Evolutionary conservation across 2,888 invertebrate genomes (phyloP).

Genomic region (Platynereis dumerilii): DNA sequence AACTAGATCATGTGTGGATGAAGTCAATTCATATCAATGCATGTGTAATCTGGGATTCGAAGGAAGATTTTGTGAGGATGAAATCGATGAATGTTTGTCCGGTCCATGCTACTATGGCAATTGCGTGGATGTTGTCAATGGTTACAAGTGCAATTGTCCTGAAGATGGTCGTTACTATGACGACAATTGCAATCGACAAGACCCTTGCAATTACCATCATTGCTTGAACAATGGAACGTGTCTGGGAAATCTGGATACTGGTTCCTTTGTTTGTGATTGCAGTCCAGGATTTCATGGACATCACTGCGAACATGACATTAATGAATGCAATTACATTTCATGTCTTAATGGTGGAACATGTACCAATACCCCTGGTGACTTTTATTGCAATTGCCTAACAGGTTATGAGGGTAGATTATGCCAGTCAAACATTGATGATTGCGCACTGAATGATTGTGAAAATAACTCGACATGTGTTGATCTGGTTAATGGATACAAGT

Average conservation of each 20-base stretch:
- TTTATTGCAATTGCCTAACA: not conserved
- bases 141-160: conserved; percentile 29
- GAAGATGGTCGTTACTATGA: not conserved
- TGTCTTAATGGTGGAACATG: conserved; percentile 3
- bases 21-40: conserved; percentile 74
- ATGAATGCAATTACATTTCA: no score
- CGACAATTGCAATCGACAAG: no score
- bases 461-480: conserved; percentile 1
- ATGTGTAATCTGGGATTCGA: conserved; percentile 54
- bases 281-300: no score
- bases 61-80: not conserved
- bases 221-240: no score
- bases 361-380: not conserved
- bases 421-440: not conserved
- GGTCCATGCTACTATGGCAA: conserved; percentile 89
- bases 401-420: not conserved
- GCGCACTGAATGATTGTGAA: not conserved
- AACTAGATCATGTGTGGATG: conserved; percentile 24
- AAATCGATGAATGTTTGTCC: conserved; percentile 11
- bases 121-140: conserved; percentile 22
- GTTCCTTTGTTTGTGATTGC: no score
- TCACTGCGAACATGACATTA: no score
- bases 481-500: not conserved
- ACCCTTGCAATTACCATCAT: no score
- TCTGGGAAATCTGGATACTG: no score